These are phyloP conservation scores for Epinephelus lanceolatus DNA, from an alignment of 2,113 vertebrate species.

Conservation along the genomic window DNA sequence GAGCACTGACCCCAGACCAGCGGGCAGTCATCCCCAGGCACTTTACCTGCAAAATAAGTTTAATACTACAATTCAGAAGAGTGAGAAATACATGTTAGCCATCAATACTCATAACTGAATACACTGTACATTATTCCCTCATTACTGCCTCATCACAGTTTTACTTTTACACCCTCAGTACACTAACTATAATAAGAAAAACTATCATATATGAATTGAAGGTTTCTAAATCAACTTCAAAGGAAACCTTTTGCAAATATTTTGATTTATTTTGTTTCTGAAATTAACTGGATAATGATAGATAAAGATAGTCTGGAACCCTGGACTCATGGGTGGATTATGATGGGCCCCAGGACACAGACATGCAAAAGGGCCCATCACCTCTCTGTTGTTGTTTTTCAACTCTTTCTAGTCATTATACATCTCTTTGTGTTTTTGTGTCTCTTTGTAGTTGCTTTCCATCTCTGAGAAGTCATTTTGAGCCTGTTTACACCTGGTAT, in stretches of 20 bases:
- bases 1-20: slow-evolving; percentile 98
- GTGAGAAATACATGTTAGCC: not conserved
- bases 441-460: too few relatives aligned
- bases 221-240: not conserved
- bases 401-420: too few relatives aligned
- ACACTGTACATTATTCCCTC: not conserved
- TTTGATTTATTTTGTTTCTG: not conserved
- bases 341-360: too few relatives aligned
- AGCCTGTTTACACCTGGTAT: too few relatives aligned
- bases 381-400: too few relatives aligned
- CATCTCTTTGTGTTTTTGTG: too few relatives aligned
- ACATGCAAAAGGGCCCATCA: too few relatives aligned
- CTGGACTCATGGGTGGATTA: too few relatives aligned
- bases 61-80: not conserved
- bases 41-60: slow-evolving; percentile 88
- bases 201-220: not conserved
- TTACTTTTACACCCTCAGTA: not conserved
- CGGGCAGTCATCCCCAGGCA: slow-evolving; percentile 96
- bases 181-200: not conserved
- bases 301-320: too few relatives aligned
- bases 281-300: not conserved
- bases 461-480: too few relatives aligned
- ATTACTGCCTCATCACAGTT: not conserved
- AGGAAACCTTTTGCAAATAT: not conserved
- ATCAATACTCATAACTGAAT: not conserved